Evolutionary conservation across 2,888 invertebrate genomes (phyloP), one percentile per base, ranked within the genome.

Genomic region (Eristalinus aeneus): DNA sequence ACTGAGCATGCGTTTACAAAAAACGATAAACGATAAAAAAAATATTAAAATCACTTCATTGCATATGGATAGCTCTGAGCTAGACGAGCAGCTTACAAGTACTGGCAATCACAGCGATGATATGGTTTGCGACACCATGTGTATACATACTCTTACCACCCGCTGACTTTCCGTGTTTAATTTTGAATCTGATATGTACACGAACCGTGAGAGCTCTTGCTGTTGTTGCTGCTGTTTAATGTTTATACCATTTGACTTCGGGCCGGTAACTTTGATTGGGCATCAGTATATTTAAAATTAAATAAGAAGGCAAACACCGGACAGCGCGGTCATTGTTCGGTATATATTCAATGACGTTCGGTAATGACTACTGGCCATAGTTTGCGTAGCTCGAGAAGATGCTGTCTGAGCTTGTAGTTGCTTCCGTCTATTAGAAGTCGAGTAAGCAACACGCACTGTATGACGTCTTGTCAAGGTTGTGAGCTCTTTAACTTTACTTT

Each of bases 131-230:
- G 73, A 73, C 73, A 69, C 23, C 54, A 46, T 68, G 74, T 80
- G 58, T 68, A 73, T 68, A 67, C 60, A 31, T 34, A 34, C 67
- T 56, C 32, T 68, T 68, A 67, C 85, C 76, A 61, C 85, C 85
- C 80, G 80, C 68, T 60, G 63, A 73, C 72, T 73, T 80, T 73
- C 75, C 46, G 34, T 81, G 81, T 81, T 81, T 73, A 79, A 71
- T 75, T 76, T 80, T 82, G 71, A 76, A 82, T 82, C 72, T 76
- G 61, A 76, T 72, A 72, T 82, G 76, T 67, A 82, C 71, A 68
- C 76, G n/a, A 32, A 61, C 32, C 16, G 16, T 53, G 34, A n/a
- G 23, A n/a, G 20, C 23, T 63, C 32, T 69, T 81, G 80, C 74
- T 75, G 69, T 81, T 81, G 20, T 20, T 63, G 46, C 75, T 75